Percentiles rank a stretch among this genome's conserved stretches.
Conservation (phyloP, 2,113 vertebrate species). For the Acinonyx jubatus region DNA sequence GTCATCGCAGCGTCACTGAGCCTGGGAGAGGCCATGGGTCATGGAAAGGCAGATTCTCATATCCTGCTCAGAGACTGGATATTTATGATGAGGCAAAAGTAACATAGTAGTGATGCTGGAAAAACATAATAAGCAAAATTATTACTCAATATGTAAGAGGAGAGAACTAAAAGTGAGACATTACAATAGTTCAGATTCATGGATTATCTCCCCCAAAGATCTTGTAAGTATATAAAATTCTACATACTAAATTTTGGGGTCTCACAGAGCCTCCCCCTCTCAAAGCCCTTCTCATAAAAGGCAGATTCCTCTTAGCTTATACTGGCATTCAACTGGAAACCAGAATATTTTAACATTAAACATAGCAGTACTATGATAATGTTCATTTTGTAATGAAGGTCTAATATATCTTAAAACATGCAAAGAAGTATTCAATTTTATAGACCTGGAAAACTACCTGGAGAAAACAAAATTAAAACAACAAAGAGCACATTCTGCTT, state of each 20-base stretch:
- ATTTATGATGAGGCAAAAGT: background rate
- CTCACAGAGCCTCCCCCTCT: background rate
- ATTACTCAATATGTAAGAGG: background rate
- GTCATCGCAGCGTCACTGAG: background rate
- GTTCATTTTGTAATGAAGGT: background rate
- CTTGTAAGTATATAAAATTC: background rate
- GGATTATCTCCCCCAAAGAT: background rate
- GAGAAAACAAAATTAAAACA: slow-evolving; percentile 5
- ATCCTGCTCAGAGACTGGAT: background rate
- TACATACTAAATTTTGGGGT: background rate
- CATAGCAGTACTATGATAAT: background rate
- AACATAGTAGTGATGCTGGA: background rate
- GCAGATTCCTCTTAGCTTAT: background rate
- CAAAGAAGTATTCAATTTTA: background rate
- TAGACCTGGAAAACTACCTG: background rate
- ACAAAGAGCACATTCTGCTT: background rate
- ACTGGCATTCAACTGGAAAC: background rate
- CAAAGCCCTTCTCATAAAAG: background rate
- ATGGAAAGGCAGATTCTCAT: background rate
- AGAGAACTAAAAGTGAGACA: background rate
- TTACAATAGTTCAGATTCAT: background rate
- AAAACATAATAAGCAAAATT: background rate
- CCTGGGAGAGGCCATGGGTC: background rate
- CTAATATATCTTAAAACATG: background rate
- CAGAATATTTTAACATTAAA: background rate